Conservation (phyloP, 1,140 invertebrate genomes). For the Protaetia brevitarsis region DNA sequence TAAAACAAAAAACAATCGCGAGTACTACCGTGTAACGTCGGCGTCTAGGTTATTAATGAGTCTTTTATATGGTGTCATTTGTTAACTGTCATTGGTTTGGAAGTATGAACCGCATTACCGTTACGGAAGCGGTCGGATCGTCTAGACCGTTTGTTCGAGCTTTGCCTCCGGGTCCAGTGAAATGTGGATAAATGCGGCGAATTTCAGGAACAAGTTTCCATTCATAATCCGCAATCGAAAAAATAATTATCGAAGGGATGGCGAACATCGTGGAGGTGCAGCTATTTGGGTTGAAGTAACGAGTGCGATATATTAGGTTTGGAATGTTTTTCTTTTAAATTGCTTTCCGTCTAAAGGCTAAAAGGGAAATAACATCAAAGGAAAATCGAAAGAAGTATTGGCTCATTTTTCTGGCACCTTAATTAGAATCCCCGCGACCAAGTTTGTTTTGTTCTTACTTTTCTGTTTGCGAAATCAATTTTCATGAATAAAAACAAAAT, state of each 20-base stretch:
- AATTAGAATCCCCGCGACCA: too few relatives aligned
- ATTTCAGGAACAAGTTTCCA: neutral
- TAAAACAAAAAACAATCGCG: neutral
- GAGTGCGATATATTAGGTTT: too few relatives aligned
- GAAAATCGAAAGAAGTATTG: too few relatives aligned
- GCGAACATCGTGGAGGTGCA: too few relatives aligned
- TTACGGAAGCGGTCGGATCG: neutral
- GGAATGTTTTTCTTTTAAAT: too few relatives aligned
- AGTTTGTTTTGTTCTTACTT: too few relatives aligned
- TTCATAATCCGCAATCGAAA: neutral
- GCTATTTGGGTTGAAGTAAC: too few relatives aligned
- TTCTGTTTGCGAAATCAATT: too few relatives aligned
- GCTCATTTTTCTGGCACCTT: too few relatives aligned
- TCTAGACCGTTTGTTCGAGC: neutral
- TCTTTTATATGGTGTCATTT: constrained; percentile 15
- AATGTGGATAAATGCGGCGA: neutral
- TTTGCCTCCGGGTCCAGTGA: neutral
- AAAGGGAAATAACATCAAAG: too few relatives aligned
- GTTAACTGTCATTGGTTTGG: neutral
- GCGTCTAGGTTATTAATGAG: constrained; percentile 1
- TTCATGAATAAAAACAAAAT: too few relatives aligned
- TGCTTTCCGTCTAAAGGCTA: too few relatives aligned
- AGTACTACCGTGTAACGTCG: constrained; percentile 5
- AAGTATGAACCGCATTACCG: neutral
- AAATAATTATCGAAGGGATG: neutral